Evolutionary conservation across 1,140 invertebrate species (phyloP), one percentile per base, ranked within the genome.

Genomic region (Meloidogyne chitwoodi): DNA sequence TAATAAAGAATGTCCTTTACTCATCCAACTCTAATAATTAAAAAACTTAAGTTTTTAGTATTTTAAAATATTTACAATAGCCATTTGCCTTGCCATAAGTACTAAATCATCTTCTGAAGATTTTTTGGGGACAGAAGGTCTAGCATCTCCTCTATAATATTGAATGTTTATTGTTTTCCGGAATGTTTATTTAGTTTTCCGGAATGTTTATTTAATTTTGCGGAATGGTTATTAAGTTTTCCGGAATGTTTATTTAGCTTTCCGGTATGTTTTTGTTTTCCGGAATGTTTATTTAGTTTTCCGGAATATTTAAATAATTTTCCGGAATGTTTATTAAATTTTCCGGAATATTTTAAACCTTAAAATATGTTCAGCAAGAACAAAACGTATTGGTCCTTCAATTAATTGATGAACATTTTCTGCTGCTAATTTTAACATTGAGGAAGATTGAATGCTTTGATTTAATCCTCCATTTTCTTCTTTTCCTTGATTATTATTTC

Each of bases 321-420:
- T 8, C 3, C 34, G 34, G 34, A 10, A 38, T 31, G 29, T 31
- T 31, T 31, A 48, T 48, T 19, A 10, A 2, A 44, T 44, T 44
- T 44, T 3, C 3, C 14, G 5, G 16, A 16, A 19, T 48, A 19
- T 48, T n/a, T 4, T n/a, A n/a, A n/a, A 56, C 48, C 48, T 61
- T 12, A 73, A 29, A 73, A 73, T 65, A 10, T 73, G 71, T 34
- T 73, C 71, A 31, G 71, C 71, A 12, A 73, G 71, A 6, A 73
- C 71, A 63, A 73, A 73, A 16, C 71, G 26, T 31, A 29, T 12
- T n/a, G 71, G 38, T 14, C 38, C 48, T 14, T 34, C 56, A 8
- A 63, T 73, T 34, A 73, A 64, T 41, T 34, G 29, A 63, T 73
- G 24, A 56, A 64, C 71, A 24, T 38, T 73, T 29, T 64, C 71